Evolutionary conservation across 2,113 vertebrate genomes (phyloP).

Genomic region (Pollimyrus isidori): DNA sequence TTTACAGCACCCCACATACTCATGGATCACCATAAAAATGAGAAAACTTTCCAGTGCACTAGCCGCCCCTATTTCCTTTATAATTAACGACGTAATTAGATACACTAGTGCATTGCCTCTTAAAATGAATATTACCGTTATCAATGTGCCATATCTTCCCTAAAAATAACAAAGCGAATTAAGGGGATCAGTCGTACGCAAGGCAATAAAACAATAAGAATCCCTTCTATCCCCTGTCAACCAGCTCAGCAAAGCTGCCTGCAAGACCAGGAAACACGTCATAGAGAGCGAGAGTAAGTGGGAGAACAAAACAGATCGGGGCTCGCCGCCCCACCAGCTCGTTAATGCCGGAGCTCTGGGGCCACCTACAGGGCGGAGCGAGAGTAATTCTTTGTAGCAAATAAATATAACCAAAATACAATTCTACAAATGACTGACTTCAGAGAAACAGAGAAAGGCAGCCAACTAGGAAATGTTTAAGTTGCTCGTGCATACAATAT

Average conservation of each 20-base stretch:
- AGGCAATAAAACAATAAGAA: not conserved
- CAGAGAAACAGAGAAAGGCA: not conserved
- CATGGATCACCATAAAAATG: not conserved
- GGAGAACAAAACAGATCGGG: not conserved
- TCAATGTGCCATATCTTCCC: not conserved
- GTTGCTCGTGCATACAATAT: not conserved
- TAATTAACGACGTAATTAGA: not conserved
- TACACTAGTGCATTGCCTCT: not conserved
- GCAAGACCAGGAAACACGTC: slow-evolving; percentile 14
- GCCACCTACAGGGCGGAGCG: not conserved
- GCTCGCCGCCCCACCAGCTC: not conserved
- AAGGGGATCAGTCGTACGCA: not conserved
- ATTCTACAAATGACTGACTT: not conserved
- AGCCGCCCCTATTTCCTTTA: not conserved
- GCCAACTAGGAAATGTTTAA: not conserved
- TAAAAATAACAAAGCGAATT: not conserved
- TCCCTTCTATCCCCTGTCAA: not conserved
- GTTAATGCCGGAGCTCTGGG: not conserved
- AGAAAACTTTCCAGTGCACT: not conserved
- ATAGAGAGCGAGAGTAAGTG: not conserved
- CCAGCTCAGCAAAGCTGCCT: not conserved
- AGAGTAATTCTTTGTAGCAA: not conserved
- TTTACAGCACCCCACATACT: not conserved
- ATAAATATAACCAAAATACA: not conserved
- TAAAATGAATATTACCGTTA: not conserved